These are phyloP conservation scores for Astreopora myriophthalma DNA, from an alignment of 64 coral and sea anemone species.

Conservation along the genomic window DNA sequence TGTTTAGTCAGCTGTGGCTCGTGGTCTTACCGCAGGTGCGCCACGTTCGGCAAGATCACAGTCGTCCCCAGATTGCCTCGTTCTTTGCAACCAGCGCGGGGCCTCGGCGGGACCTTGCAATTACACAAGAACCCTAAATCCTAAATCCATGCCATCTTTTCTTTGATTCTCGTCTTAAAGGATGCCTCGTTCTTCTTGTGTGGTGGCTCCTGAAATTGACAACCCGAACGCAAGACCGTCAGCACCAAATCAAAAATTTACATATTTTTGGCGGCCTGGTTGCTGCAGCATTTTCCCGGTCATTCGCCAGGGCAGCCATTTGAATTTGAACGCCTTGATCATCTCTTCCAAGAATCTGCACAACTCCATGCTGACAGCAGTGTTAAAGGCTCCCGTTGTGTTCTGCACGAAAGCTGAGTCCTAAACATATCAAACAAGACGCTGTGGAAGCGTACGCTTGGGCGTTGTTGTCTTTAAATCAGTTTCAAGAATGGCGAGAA, in stretches of 20 bases:
- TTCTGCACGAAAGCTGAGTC: no score
- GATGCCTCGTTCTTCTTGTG: background rate
- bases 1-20: conserved; percentile 40
- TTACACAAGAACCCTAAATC: no score
- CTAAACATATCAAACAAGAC: no score
- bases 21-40: conserved; percentile 20
- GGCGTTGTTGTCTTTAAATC: no score
- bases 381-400: conserved; percentile 51
- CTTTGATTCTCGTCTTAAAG: background rate
- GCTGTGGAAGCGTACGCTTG: no score
- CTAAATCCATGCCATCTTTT: no score
- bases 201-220: conserved; percentile 43
- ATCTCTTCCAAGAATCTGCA: conserved; percentile 31
- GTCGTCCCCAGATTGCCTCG: background rate
- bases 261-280: conserved; percentile 26
- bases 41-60: background rate
- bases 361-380: conserved; percentile 28
- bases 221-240: background rate
- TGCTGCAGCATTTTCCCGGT: background rate
- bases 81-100: background rate
- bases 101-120: no score
- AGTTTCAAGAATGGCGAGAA: no score
- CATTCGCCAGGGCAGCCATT: conserved; percentile 11
- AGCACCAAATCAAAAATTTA: background rate
- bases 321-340: background rate